Base-by-base conservation (phyloP, 2,888 invertebrate species). In the Embidobia sp. region DNA sequence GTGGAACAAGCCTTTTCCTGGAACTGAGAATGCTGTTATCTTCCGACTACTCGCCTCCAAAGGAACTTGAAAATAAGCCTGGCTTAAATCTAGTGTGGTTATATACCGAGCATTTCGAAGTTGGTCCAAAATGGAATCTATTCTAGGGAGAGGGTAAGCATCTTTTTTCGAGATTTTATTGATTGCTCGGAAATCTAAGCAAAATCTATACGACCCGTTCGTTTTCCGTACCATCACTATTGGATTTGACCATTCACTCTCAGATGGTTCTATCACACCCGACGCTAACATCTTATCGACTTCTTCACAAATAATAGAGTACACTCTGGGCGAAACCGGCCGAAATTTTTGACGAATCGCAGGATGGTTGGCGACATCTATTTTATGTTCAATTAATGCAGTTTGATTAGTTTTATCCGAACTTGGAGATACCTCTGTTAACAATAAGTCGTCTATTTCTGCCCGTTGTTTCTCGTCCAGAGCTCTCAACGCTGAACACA, bases 221-320 rank as follows among this genome's bases (percentile, higher is more conserved):
- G 31, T 0, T 15, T 53, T 64, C 6, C 44, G 42, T 11, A 64
- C 53, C 53, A 53, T 64, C 1, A 64, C 64, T 5, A 64, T 18
- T 0, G 64, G 64, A 16, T 42, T 53, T 13, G 64, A 64, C 64
- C 64, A 64, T n/a, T 49, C 31, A 11, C 63, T 64, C 49, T 11
- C 51, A 0, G 63, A 64, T n/a, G 49, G 49, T 27, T 42, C 42
- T 8, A 42, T 42, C 1, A 49, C 10, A 11, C 49, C 61, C 22
- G 33, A 26, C 16, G 1, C 35, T 3, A 42, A n/a, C 42, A 42
- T 31, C 1, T 15, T 13, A 4, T 55, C 40, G 1, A 55, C 53
- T 6, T 55, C 53, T 27, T 37, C 53, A 42, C 42, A 64, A 51
- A 64, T 64, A 5, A 31, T 44, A n/a, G 51, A 44, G 7, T 18